phyloP scores from a whole-genome alignment of 2,797 vertebrate species.

The Anabas testudineus region DNA sequence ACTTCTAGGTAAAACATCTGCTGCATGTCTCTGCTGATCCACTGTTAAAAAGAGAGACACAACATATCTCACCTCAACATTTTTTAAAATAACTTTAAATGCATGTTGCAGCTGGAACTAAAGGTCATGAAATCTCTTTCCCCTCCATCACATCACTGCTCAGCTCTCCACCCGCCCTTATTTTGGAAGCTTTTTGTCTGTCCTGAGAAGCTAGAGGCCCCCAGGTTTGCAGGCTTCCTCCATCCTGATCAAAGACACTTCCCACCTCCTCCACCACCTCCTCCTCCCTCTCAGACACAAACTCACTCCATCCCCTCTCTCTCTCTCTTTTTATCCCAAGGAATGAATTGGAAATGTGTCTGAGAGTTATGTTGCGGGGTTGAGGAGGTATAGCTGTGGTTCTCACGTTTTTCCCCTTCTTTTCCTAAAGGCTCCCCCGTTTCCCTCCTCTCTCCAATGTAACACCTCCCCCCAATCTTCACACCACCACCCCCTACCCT shows the following conservation, averaged over 20 bases:
- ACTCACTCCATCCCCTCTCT: background rate
- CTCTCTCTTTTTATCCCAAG: conserved; percentile 30
- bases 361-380: conserved; percentile 41
- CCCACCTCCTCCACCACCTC: conserved; percentile 21
- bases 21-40: too few relatives aligned
- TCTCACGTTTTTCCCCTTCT: conserved; percentile 79
- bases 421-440: conserved; percentile 24
- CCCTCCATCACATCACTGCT: background rate
- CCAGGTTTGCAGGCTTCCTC: conserved; percentile 45
- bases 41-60: too few relatives aligned
- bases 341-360: conserved; percentile 53
- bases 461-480: background rate
- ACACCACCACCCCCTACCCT: conserved; percentile 9
- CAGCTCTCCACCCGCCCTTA: background rate
- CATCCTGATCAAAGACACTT: conserved; percentile 50
- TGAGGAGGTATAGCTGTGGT: conserved; percentile 57
- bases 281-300: conserved; percentile 26
- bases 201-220: conserved; percentile 50
- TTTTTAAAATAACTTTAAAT: too few relatives aligned
- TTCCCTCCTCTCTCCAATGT: conserved; percentile 5
- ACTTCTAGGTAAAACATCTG: too few relatives aligned
- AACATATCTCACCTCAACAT: too few relatives aligned
- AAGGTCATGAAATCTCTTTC: background rate
- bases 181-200: conserved; percentile 25
- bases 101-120: too few relatives aligned